Evolutionary conservation across 1,140 invertebrate genomes (phyloP).

Genomic region (Drosophila navojoa): DNA sequence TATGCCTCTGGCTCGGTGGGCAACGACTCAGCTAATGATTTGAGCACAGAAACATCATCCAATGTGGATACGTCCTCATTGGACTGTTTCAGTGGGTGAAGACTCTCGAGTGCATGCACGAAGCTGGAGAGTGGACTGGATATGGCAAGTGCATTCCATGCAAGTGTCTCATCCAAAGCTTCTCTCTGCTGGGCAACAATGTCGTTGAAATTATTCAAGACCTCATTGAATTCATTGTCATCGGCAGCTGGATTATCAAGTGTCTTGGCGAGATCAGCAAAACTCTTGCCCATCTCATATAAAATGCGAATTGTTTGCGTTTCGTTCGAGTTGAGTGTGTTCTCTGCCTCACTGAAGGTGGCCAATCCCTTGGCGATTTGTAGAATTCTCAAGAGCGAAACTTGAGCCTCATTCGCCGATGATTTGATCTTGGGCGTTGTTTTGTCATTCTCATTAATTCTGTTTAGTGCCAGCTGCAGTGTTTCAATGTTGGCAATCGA

Average conservation of each 20-base stretch:
- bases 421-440: constrained; percentile 17
- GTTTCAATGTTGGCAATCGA: constrained; percentile 58
- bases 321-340: constrained; percentile 50
- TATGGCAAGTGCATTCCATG: constrained; percentile 38
- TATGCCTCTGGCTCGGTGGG: constrained; percentile 49
- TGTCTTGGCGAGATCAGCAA: constrained; percentile 61
- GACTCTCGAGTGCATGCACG: constrained; percentile 51
- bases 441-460: constrained; percentile 51
- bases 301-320: constrained; percentile 58
- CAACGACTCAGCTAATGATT: constrained; percentile 85
- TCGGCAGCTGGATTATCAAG: constrained; percentile 39
- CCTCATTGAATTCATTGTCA: constrained; percentile 42
- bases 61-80: constrained; percentile 83
- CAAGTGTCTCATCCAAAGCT: constrained; percentile 37
- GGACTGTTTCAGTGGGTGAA: constrained; percentile 49
- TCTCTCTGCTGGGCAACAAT: constrained; percentile 56
- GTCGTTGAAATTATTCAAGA: constrained; percentile 52
- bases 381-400: constrained; percentile 50
- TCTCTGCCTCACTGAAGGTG: constrained; percentile 63
- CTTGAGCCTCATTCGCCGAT: constrained; percentile 65
- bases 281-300: constrained; percentile 64
- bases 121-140: constrained; percentile 54
- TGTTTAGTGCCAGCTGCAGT: constrained; percentile 55
- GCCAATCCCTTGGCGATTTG: constrained; percentile 65
- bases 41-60: constrained; percentile 86